A percentile compares a stretch with the other conserved stretches of the same genome.
These are phyloP conservation scores for Dreissena rostriformis DNA, from an alignment of 1,140 invertebrate genomes.

Conservation along the genomic window DNA sequence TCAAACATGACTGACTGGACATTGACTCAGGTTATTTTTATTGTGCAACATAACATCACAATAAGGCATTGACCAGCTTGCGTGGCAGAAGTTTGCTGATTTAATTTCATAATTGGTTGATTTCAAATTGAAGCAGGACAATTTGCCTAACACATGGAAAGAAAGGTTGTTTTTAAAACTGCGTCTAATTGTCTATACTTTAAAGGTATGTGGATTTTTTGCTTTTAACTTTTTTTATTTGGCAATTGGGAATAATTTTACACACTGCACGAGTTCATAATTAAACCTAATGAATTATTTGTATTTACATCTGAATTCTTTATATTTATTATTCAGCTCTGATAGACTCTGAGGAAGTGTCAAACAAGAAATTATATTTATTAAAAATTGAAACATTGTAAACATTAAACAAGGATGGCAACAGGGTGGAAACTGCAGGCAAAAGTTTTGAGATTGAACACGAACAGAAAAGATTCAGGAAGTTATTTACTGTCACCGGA, in stretches of 20 bases:
- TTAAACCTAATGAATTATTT: not conserved
- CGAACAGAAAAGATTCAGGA: slow-evolving; percentile 30
- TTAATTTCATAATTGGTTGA: too few relatives aligned
- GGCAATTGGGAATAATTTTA: not conserved
- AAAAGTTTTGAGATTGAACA: slow-evolving; percentile 14
- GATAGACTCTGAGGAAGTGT: not conserved
- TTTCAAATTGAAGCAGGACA: too few relatives aligned
- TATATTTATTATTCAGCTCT: not conserved
- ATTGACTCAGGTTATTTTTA: too few relatives aligned
- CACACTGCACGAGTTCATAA: not conserved
- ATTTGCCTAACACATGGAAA: too few relatives aligned
- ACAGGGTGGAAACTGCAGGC: slow-evolving; percentile 1
- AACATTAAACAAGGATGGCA: slow-evolving; percentile 11
- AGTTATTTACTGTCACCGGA: slow-evolving; percentile 42
- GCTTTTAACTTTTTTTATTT: too few relatives aligned
- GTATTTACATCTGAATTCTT: not conserved
- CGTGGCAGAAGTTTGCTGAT: too few relatives aligned
- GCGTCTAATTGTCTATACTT: too few relatives aligned
- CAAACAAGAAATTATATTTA: not conserved
- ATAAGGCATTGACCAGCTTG: too few relatives aligned
- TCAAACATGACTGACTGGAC: too few relatives aligned
- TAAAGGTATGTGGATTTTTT: too few relatives aligned
- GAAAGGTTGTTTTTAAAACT: too few relatives aligned
- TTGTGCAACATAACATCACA: too few relatives aligned
- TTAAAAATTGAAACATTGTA: not conserved